Evolutionary conservation across 2,888 invertebrate genomes (phyloP), one percentile per base, ranked within the genome.

Genomic region (Parochlus steinenii): DNA sequence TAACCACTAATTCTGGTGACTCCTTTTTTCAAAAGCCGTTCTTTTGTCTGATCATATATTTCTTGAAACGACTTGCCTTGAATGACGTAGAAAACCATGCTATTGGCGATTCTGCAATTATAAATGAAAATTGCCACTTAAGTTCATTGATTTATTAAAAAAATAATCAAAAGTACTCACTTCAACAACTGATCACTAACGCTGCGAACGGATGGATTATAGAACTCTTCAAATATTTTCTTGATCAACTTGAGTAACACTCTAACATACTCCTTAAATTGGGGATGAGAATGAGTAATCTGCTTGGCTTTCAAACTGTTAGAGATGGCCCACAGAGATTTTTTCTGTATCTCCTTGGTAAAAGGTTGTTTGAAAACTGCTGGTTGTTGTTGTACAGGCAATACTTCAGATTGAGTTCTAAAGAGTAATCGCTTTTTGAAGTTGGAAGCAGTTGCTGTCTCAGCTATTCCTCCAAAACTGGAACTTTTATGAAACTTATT

Each of bases 291-390:
- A 60, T 71, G 66, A 1, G 68, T 68, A 48, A 81, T 72, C 25
- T 79, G 78, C 52, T 74, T 74, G 17, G 64, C 62, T 27, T 78
- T 69, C 12, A 83, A 58, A 1, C 82, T 77, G 48, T 79, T 75
- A 3, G 80, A 74, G 4, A 82, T 79, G 1, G 82, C 81, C 81
- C 81, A 82, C 12, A 81, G 58, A 17, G 83, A 61, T 65, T 83
- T 83, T 79, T 36, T 31, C n/a, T 31, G 28, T 4, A 29, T 22
- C 8, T 19, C 16, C 8, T 24, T 20, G 7, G 6, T 18, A 12
- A 36, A n/a, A 5, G 29, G 36, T 24, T 25, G 15, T 12, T 16
- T 15, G n/a, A 28, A 30, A 11, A 31, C 37, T 6, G 29, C 10
- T n/a, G 23, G 7, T 22, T 22, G 7, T 7, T n/a, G 7, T 22